Evolutionary conservation across 35 echinoderm and acorn worm genomes (phyloP).

Genomic region (Lytechinus pictus): DNA sequence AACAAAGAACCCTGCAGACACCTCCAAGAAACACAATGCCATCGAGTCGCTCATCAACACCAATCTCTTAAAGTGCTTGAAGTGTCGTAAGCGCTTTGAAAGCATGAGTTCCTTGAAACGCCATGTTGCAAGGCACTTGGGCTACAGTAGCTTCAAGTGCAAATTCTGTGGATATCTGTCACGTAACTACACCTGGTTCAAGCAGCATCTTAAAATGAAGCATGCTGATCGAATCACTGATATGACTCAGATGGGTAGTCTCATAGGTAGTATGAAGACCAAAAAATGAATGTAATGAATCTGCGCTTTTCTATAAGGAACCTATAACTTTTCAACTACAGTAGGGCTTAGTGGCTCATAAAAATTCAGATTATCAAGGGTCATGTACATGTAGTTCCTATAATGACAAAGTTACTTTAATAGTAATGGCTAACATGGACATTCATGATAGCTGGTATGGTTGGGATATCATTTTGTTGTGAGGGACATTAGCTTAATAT

Average conservation of each 20-base stretch:
- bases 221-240: conserved; percentile 67
- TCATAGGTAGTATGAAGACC: conserved; percentile 90
- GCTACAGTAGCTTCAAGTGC: conserved; percentile 92
- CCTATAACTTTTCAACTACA: no score
- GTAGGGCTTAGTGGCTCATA: no score
- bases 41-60: conserved; percentile 83
- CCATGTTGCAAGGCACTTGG: conserved; percentile 89
- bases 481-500: not conserved
- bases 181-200: conserved; percentile 95
- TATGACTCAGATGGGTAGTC: conserved; percentile 54
- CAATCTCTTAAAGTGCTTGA: conserved; percentile 84
- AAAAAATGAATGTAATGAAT: conserved; percentile 16
- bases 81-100: conserved; percentile 85
- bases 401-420: no score
- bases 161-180: conserved; percentile 87
- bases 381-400: no score
- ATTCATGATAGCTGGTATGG: not conserved
- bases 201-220: conserved; percentile 82
- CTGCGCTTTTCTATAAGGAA: not conserved
- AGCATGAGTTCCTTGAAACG: conserved; percentile 73
- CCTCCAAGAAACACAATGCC: conserved; percentile 63
- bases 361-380: no score
- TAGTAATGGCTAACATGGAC: not conserved
- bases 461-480: not conserved
- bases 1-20: conserved; percentile 60